These are phyloP conservation scores for Drepanosiphum platanoidis DNA, from an alignment of 2,888 invertebrate genomes.

Conservation along the genomic window DNA sequence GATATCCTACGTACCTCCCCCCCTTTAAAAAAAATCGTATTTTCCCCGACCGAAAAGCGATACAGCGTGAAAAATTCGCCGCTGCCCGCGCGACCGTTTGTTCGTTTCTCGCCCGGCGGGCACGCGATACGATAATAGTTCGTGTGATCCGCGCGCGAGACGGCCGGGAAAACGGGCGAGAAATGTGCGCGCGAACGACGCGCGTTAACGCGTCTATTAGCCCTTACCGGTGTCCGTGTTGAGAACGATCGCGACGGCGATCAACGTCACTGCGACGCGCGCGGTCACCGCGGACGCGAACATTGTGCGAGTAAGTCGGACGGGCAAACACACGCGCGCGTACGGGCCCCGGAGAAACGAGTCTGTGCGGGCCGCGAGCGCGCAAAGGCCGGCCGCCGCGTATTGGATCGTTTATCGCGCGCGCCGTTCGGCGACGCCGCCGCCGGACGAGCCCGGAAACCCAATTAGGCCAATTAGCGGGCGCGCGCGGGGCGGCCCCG, in stretches of 20 bases:
- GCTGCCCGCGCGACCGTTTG: too few species aligned
- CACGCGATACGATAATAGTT: too few species aligned
- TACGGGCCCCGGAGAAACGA: conserved; percentile 6
- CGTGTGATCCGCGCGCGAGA: too few species aligned
- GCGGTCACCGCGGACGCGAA: conserved; percentile 11
- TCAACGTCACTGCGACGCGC: neutral
- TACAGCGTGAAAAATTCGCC: too few species aligned
- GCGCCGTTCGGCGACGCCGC: conserved; percentile 6
- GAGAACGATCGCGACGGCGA: conserved; percentile 20
- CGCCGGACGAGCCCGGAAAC: conserved; percentile 29
- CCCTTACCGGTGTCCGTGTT: conserved; percentile 65
- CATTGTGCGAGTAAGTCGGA: neutral
- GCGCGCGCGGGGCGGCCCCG: too few species aligned
- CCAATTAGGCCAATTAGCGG: conserved; percentile 57
- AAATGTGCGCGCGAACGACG: too few species aligned
- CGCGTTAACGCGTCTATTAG: too few species aligned
- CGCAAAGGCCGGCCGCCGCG: neutral
- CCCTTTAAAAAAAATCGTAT: too few species aligned
- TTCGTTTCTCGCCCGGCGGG: too few species aligned
- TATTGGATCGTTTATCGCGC: neutral
- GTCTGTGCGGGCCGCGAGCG: conserved; percentile 7
- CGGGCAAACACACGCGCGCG: neutral
- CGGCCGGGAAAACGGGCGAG: too few species aligned
- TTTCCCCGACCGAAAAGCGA: too few species aligned
- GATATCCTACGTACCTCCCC: too few species aligned